Evolutionary conservation across 2,888 invertebrate genomes (phyloP).

Genomic region (Lydus trimaculatus): DNA sequence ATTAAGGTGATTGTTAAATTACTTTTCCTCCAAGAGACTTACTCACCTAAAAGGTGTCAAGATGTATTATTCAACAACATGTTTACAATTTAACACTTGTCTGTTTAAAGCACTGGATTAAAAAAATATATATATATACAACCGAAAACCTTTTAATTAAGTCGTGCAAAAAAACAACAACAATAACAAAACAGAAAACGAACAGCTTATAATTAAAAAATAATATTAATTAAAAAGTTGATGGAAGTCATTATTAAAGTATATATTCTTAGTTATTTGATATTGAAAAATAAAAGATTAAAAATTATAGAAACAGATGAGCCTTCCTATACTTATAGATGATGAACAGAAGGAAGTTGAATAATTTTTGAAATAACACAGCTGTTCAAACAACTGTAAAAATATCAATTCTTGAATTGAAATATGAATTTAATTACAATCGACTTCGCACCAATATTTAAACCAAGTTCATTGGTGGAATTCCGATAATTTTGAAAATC

Average conservation of each 20-base stretch:
- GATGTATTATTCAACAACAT: conserved; percentile 1
- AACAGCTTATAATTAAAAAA: conserved; percentile 2
- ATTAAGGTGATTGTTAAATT: conserved; percentile 29
- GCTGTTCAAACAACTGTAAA: conserved; percentile 5
- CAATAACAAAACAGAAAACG: neutral
- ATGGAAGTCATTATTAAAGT: neutral
- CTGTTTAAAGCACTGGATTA: too few relatives aligned
- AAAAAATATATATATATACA: neutral
- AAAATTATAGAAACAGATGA: conserved; percentile 3
- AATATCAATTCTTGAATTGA: neutral
- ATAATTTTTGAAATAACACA: neutral
- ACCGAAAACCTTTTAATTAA: neutral
- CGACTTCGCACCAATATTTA: neutral
- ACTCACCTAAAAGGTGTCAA: conserved; percentile 23
- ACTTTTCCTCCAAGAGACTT: conserved; percentile 22
- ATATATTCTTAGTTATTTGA: neutral
- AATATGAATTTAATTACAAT: conserved; percentile 4
- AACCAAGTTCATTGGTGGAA: neutral
- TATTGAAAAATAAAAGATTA: neutral
- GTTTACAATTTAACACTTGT: conserved; percentile 7
- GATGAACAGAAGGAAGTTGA: neutral
- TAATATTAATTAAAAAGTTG: neutral
- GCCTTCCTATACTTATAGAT: neutral
- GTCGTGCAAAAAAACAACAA: neutral
- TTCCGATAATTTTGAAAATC: neutral